Conservation (phyloP, 2,113 vertebrate genomes). For the Lepus americanus region DNA sequence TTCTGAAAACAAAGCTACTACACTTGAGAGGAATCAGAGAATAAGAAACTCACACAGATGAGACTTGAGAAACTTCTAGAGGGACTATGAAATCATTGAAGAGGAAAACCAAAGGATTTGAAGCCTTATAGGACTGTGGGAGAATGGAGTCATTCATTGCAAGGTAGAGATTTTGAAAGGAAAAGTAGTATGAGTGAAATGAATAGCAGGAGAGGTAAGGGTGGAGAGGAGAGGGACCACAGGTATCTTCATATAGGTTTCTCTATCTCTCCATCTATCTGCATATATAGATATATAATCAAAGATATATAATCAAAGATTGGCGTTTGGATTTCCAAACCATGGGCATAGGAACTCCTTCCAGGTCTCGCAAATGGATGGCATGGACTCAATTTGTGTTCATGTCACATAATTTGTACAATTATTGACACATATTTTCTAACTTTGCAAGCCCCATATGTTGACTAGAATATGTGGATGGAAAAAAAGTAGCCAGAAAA, state of each 20-base stretch:
- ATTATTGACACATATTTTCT: neutral
- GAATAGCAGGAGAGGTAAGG: neutral
- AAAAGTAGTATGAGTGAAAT: neutral
- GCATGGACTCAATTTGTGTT: neutral
- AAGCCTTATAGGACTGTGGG: neutral
- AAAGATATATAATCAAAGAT: neutral
- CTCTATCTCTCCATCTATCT: too few relatives aligned
- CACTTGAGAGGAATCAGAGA: neutral
- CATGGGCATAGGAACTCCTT: neutral
- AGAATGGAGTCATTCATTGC: neutral
- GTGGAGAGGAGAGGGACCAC: neutral
- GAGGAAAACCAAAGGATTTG: constrained; percentile 13
- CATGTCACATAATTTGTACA: neutral
- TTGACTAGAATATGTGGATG: neutral
- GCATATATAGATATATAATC: neutral
- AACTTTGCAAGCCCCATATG: neutral
- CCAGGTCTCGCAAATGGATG: too few relatives aligned
- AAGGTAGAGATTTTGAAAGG: neutral
- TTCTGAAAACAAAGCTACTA: constrained; percentile 2
- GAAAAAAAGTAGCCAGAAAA: neutral
- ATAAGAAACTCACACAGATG: neutral
- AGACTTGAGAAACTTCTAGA: neutral
- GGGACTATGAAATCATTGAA: neutral
- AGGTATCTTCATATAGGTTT: neutral
- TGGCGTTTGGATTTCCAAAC: constrained; percentile 6